phyloP scores from a whole-genome alignment of 1,140 invertebrate species.

The Myzus persicae region DNA sequence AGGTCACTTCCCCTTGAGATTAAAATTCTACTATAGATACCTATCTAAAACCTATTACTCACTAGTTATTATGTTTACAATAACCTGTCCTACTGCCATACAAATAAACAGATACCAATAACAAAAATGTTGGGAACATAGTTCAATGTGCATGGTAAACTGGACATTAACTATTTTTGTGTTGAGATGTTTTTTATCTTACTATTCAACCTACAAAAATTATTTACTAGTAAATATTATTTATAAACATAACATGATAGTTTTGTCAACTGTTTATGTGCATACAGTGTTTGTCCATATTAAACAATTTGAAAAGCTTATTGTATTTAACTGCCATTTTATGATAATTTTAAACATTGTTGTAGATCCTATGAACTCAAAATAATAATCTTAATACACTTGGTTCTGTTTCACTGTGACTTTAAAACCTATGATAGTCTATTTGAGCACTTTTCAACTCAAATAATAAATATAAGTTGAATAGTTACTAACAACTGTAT shows the following conservation, averaged over 20 bases:
- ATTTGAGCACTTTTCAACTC: not conserved
- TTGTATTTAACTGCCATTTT: not conserved
- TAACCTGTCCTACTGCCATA: not conserved
- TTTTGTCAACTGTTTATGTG: not conserved
- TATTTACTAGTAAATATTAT: not conserved
- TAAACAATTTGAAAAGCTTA: not conserved
- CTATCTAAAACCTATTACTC: not conserved
- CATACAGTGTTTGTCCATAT: not conserved
- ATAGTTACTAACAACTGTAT: not conserved
- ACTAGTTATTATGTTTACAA: not conserved
- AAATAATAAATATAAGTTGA: no score
- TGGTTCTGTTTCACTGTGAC: no score
- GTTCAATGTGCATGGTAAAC: not conserved
- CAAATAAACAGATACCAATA: slow-evolving; percentile 1
- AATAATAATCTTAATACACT: no score
- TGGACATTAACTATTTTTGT: not conserved
- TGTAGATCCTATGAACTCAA: not conserved
- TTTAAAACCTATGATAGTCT: no score
- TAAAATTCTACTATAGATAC: not conserved
- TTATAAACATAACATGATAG: not conserved
- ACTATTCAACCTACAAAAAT: not conserved
- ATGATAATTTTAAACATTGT: not conserved
- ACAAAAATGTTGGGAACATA: not conserved
- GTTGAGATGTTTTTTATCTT: not conserved
- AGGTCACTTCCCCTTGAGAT: not conserved